Evolutionary conservation across 2,113 vertebrate genomes (phyloP), one percentile per base, ranked within the genome.

Genomic region (rat (Rattus norvegicus)): DNA sequence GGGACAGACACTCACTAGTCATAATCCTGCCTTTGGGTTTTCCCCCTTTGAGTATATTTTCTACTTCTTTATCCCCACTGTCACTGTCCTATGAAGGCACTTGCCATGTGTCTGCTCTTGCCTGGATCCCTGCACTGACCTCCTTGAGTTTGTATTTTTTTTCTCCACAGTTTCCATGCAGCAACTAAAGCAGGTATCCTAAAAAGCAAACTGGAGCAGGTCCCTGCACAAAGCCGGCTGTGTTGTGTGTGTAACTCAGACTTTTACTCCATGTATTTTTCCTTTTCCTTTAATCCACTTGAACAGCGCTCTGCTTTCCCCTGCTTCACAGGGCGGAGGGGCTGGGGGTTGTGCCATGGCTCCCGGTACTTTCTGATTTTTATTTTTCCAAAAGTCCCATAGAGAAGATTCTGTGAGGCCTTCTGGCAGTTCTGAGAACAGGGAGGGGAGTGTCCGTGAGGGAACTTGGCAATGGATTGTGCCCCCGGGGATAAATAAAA

Each of bases 331-430:
- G 49, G 52, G 39, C 24, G 52, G 7, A 54, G 52, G 52, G 43
- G 43, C 43, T 54, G 52, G 52, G 52, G 52, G 52, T 39, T 88
- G 72, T 36, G 36, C 19, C 30, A 36, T 2, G 24, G 76, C 3
- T 89, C 30, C 43, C 14, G 36, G 36, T 89, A 63, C 63, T 94
- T 93, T 91, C 91, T 69, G 67, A 16, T 91, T 89, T 92, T 92
- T 75, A 59, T 65, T 88, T 95, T 73, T 67, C 72, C 36, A 9
- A 8, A 93, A 94, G 16, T 61, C 49, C 67, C 22, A 16, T 39
- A 33, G 77, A 83, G 92, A 79, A 96, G 70, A 79, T 77, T 92
- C 47, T 95, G 67, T 90, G 85, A 90, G 10, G 43, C 70, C 30
- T 92, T 56, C 73, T 65, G 80, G 86, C 59, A 92, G 59, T 20